Percentiles rank a stretch among this genome's conserved stretches.
Evolutionary conservation across 2,888 invertebrate genomes (phyloP).

Genomic region (Microctonus aethiopoides): DNA sequence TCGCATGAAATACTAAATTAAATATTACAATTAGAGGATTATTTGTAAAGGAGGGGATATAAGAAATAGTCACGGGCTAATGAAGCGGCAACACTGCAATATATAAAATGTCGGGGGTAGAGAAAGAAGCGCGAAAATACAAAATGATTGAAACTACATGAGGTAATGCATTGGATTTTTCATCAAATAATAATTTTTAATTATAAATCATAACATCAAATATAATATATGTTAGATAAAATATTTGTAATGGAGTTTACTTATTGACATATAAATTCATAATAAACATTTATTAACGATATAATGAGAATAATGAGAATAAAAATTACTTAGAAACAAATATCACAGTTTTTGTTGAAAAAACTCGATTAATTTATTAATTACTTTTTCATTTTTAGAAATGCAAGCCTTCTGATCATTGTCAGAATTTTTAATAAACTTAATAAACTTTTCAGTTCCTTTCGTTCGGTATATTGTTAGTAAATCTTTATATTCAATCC

Average conservation of each 20-base stretch:
- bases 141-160: not conserved
- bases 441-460: slow-evolving; percentile 5
- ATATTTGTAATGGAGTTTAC: not conserved
- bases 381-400: slow-evolving; percentile 10
- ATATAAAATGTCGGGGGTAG: too few relatives aligned
- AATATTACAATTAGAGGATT: not conserved
- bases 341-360: slow-evolving; percentile 11
- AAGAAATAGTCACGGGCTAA: not conserved
- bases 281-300: too few relatives aligned
- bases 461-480: not conserved
- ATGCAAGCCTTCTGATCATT: slow-evolving; percentile 11
- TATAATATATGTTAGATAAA: not conserved
- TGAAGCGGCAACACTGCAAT: not conserved
- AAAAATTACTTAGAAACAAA: not conserved
- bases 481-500: slow-evolving; percentile 6
- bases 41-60: not conserved
- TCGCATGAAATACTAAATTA: not conserved
- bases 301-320: too few relatives aligned
- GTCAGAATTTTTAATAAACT: not conserved
- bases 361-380: slow-evolving; percentile 15
- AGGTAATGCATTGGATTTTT: not conserved
- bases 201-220: slow-evolving; percentile 8
- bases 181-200: slow-evolving; percentile 1
- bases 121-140: not conserved
- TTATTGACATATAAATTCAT: too few relatives aligned